Conservation (phyloP, 2,113 vertebrate genomes). For the Tenrec ecaudatus region DNA sequence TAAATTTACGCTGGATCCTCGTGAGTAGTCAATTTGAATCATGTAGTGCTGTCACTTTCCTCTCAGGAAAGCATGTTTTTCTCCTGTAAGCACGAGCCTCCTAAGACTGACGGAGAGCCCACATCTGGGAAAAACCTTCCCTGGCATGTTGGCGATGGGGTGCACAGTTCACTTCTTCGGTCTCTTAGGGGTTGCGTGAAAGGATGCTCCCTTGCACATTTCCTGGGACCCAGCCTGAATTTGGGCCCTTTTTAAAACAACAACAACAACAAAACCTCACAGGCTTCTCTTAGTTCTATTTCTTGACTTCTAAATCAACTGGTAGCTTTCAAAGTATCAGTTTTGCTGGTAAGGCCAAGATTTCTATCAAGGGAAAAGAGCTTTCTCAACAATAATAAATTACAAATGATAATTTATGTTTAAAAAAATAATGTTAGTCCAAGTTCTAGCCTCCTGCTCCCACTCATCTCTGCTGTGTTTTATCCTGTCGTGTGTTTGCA, state of each 20-base stretch:
- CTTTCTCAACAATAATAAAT: constrained; percentile 70
- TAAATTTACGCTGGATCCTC: neutral
- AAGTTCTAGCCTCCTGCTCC: constrained; percentile 44
- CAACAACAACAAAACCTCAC: too few relatives aligned
- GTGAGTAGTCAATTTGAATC: neutral
- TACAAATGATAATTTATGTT: constrained; percentile 79
- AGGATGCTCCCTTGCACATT: constrained; percentile 28
- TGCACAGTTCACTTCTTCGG: neutral
- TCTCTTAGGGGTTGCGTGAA: neutral
- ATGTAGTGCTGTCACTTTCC: neutral
- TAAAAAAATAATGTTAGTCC: constrained; percentile 68
- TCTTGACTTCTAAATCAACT: constrained; percentile 49
- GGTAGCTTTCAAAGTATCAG: constrained; percentile 46
- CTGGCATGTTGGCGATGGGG: neutral
- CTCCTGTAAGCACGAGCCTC: neutral
- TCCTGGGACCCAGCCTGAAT: constrained; percentile 12
- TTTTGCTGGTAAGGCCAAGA: constrained; percentile 71
- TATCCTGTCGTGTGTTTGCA: constrained; percentile 30
- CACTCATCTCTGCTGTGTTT: neutral
- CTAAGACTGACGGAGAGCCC: neutral
- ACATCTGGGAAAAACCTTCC: neutral
- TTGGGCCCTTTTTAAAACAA: neutral
- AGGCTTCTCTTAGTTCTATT: neutral
- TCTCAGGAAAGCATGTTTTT: neutral
- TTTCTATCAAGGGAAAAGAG: constrained; percentile 58